Base-by-base conservation (phyloP, 2,113 vertebrate species). In the Onychostruthus taczanowskii region DNA sequence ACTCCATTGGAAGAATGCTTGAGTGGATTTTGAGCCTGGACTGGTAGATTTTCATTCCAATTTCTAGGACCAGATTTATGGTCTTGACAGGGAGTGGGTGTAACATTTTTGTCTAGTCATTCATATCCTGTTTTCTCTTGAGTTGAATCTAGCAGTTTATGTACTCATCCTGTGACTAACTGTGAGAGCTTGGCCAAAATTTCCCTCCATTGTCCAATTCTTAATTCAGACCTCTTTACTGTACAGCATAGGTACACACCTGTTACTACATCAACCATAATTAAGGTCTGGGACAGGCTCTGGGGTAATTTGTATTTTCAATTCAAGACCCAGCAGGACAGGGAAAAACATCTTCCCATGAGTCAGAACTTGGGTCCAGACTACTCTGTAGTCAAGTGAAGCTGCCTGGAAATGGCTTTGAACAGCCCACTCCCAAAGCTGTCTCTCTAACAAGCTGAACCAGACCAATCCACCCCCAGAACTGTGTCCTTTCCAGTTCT, bases 91-190 rank as follows among this genome's bases (percentile, higher is more conserved):
- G 13, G 52, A 94, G 84, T 92, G 79, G 90, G 94, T 2, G 52
- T 87, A 77, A 85, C 18, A 75, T 75, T 92, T 95, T 90, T 92
- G 78, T 90, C 64, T 88, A 64, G 66, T 94, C 81, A 89, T 92
- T 88, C 76, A 46, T 67, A 95, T 88, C 94, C 92, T 94, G 90
- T 96, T 97, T 89, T 94, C 64, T 90, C 59, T 49, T 90, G 59
- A 83, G 84, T 18, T 86, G 75, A 91, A 96, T 74, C 87, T 89
- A 94, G 28, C 20, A 14, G 77, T 37, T 89, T 58, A 27, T 4
- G 3, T 44, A 68, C 63, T 85, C 83, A 86, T 84, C 47, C 76
- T 91, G 55, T 96, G 93, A 96, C 87, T 87, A 92, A 91, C 72
- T 37, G 9, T 27, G 46, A 96, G 27, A 88, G 12, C 37, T 33